phyloP scores from a whole-genome alignment of 2,888 invertebrate genomes.

The Dioctria linearis region DNA sequence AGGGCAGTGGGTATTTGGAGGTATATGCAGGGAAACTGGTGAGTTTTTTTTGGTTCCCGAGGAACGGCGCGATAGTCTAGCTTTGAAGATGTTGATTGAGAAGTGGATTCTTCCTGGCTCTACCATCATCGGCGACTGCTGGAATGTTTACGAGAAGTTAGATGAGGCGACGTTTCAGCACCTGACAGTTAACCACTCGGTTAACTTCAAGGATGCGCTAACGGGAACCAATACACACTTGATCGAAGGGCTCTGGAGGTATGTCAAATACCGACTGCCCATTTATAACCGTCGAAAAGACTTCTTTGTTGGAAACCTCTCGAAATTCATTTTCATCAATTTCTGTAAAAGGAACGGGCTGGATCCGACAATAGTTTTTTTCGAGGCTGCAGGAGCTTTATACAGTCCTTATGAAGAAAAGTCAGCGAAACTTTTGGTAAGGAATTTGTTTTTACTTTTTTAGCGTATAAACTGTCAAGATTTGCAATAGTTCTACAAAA shows the following conservation, averaged over 20 bases:
- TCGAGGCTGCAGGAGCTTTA: too few relatives aligned
- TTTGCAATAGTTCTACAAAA: too few relatives aligned
- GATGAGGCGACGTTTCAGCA: not conserved
- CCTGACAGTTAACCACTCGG: not conserved
- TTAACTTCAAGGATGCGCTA: not conserved
- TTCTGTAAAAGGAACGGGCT: too few relatives aligned
- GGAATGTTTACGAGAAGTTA: not conserved
- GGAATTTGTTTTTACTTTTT: too few relatives aligned
- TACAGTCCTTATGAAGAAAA: too few relatives aligned
- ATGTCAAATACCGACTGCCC: not conserved
- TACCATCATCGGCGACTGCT: not conserved
- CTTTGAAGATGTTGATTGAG: not conserved
- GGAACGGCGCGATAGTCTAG: not conserved
- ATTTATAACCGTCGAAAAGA: too few relatives aligned
- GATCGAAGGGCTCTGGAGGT: not conserved
- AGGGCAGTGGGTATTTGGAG: not conserved
- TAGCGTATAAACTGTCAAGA: too few relatives aligned
- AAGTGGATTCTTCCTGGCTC: not conserved
- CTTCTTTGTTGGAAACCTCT: too few relatives aligned
- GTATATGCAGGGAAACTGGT: not conserved
- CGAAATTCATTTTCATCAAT: too few relatives aligned
- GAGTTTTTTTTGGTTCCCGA: not conserved
- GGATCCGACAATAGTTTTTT: too few relatives aligned
- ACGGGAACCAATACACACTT: not conserved
- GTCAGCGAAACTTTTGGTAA: too few relatives aligned